Evolutionary conservation across 2,888 invertebrate genomes (phyloP).

Genomic region (Drosophila sordidula): DNA sequence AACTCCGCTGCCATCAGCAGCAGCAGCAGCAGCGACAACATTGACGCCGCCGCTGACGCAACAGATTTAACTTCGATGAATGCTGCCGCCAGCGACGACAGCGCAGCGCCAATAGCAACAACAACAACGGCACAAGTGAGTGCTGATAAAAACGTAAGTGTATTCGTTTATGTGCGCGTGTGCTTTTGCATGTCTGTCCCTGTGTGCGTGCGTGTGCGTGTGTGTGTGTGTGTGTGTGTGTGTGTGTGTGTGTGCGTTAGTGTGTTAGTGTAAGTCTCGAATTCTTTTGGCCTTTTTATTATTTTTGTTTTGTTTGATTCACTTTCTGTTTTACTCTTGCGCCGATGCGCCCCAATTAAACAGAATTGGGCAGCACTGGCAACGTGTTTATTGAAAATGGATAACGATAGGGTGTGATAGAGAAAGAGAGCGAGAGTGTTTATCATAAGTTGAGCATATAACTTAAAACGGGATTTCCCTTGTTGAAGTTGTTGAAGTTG

Average conservation of each 20-base stretch:
- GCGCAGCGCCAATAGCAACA: constrained; percentile 38
- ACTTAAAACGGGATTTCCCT: constrained; percentile 1
- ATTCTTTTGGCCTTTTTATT: constrained; percentile 31
- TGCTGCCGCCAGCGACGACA: constrained; percentile 34
- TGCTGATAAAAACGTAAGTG: constrained; percentile 77
- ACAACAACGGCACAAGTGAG: constrained; percentile 20
- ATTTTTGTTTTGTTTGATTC: constrained; percentile 45
- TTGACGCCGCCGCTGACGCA: constrained; percentile 61
- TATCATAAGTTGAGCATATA: not conserved
- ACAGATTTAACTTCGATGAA: constrained; percentile 54
- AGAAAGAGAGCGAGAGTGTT: not conserved
- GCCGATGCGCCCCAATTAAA: constrained; percentile 10
- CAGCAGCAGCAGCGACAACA: constrained; percentile 30
- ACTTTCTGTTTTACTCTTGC: constrained; percentile 35
- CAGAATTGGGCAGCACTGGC: constrained; percentile 17
- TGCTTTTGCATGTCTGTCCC: constrained; percentile 8
- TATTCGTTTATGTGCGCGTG: constrained; percentile 20
- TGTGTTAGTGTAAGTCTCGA: constrained; percentile 26
- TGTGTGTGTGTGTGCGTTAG: constrained; percentile 2
- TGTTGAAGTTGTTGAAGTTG: not conserved
- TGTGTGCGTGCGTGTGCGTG: constrained; percentile 18
- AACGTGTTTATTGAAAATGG: constrained; percentile 8
- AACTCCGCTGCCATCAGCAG: constrained; percentile 42
- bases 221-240: too few relatives aligned
- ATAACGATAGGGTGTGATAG: not conserved